These are phyloP conservation scores for Sinopyrophorus schimmeli DNA, from an alignment of 2,888 invertebrate species.

Conservation along the genomic window DNA sequence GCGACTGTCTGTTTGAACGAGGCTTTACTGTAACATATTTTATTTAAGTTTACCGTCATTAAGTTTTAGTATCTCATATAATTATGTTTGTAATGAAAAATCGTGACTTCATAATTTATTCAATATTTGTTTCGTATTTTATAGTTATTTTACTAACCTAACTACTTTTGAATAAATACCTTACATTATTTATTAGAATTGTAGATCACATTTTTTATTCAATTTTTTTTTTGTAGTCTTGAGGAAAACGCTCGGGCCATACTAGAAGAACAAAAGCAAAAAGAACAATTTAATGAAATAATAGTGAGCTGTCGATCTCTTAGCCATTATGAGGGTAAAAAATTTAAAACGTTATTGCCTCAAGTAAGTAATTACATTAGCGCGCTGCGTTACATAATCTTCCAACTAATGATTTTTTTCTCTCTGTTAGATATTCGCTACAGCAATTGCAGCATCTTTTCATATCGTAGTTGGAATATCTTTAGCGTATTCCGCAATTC, in stretches of 20 bases:
- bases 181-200: too few relatives aligned
- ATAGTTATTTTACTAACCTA: too few relatives aligned
- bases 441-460: conserved; percentile 60
- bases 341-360: conserved; percentile 53
- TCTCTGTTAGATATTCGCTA: conserved; percentile 56
- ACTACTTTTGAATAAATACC: too few relatives aligned
- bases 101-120: too few relatives aligned
- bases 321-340: conserved; percentile 52
- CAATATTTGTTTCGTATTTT: too few relatives aligned
- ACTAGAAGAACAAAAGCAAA: conserved; percentile 49
- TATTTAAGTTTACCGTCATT: too few relatives aligned
- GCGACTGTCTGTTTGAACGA: too few relatives aligned
- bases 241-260: conserved; percentile 50
- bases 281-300: conserved; percentile 55
- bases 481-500: conserved; percentile 59
- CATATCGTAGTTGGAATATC: conserved; percentile 64
- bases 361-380: conserved; percentile 52
- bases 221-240: conserved; percentile 42
- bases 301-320: conserved; percentile 56
- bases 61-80: too few relatives aligned
- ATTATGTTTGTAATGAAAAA: too few relatives aligned
- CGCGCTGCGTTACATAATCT: too few relatives aligned
- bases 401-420: not conserved
- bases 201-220: too few relatives aligned
- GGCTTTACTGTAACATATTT: too few relatives aligned